Base-by-base conservation (phyloP, 2,888 invertebrate species). In the Scaptomyza polygonia region DNA sequence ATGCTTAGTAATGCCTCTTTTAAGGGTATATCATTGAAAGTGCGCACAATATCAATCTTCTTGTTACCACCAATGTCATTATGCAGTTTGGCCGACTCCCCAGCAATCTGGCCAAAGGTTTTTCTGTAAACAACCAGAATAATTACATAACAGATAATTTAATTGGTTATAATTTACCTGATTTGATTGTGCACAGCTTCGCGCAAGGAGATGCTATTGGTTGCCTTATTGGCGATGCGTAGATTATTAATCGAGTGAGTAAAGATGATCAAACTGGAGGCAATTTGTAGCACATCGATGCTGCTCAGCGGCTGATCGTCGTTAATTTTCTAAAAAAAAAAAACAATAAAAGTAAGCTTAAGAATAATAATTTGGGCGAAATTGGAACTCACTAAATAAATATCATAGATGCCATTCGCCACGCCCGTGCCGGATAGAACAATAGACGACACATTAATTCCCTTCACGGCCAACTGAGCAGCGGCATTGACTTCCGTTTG, bases 201-300 rank as follows among this genome's bases (percentile, higher is more conserved):
- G 3, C 90, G 79, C 9, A 90, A 56, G 9, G 67, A 66, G 16
- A 72, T 69, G n/a, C 86, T 78, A 61, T 78, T 77, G 29, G 56
- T 73, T 0, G 59, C 76, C 48, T 79, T 81, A 11, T 81, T 82
- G 44, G 88, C 90, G 12, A 89, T 61, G 11, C 88, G 87, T 21
- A 90, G 79, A 67, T 90, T 90, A 42, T 87, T 89, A 0, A 84
- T 74, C 2, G 90, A 89, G 53, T 90, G 90, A 3, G 90, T 90
- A 18, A 90, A 89, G 29, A 90, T 78, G 11, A 88, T 67, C 18
- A 90, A 47, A 12, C 89, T 88, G 27, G 89, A 84, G 14, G 88
- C 87, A 18, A 90, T 57, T 54, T 90, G 86, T 5, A 87, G 58
- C 9, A 85, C 43, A 54, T 89, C 90, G 14, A 87, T 44, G 29